Percentiles rank a stretch among this genome's conserved stretches.
These are phyloP conservation scores for Tinamus major DNA, from an alignment of 2,797 vertebrate genomes.

Conservation along the genomic window DNA sequence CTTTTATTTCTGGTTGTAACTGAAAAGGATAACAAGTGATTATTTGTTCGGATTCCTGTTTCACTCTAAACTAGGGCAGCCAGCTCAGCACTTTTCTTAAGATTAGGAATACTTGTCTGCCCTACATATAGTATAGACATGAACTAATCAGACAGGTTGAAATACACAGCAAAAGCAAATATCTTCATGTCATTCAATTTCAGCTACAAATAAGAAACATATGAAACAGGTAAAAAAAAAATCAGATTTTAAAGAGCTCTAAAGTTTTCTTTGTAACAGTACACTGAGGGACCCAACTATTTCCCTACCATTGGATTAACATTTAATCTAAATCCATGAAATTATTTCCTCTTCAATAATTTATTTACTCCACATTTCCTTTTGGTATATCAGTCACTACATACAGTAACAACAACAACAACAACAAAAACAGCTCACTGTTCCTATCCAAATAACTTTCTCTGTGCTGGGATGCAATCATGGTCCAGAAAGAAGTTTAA, in stretches of 20 bases:
- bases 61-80: slow-evolving; percentile 48
- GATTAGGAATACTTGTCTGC: slow-evolving; percentile 59
- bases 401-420: not conserved
- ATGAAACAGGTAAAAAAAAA: not conserved
- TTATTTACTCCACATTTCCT: not conserved
- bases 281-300: not conserved
- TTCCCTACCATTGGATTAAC: not conserved
- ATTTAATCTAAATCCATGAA: not conserved
- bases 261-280: not conserved
- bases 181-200: slow-evolving; percentile 10
- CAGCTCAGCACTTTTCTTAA: slow-evolving; percentile 68
- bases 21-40: slow-evolving; percentile 42
- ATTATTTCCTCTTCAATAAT: not conserved
- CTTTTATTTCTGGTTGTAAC: slow-evolving; percentile 6
- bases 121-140: slow-evolving; percentile 61
- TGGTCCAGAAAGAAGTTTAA: fast-evolving
- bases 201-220: not conserved
- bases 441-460: not conserved
- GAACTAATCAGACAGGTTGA: slow-evolving; percentile 30
- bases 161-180: not conserved
- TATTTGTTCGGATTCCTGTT: slow-evolving; percentile 31
- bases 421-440: not conserved
- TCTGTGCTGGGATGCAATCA: not conserved
- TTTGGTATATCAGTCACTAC: not conserved
- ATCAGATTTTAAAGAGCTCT: not conserved